Evolutionary conservation across 2,113 vertebrate species (phyloP).

Genomic region (Neodontobutis hainanensis): DNA sequence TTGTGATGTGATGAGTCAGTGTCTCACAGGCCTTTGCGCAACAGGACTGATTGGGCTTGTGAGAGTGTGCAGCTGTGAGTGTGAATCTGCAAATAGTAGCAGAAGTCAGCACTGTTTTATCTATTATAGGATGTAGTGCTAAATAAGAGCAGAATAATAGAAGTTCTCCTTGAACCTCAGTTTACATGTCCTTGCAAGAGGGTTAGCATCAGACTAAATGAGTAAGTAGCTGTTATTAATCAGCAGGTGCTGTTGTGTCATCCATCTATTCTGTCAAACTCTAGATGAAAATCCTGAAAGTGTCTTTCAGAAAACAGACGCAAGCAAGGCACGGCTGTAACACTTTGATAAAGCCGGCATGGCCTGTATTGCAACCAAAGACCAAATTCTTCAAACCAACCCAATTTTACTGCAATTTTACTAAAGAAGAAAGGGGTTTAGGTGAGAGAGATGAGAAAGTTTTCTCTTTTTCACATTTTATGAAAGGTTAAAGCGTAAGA

Average conservation of each 20-base stretch:
- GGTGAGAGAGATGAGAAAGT: conserved; percentile 14
- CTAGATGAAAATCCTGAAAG: conserved; percentile 15
- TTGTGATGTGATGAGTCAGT: conserved; percentile 40
- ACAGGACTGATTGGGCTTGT: conserved; percentile 6
- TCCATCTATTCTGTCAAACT: conserved; percentile 21
- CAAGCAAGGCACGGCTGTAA: conserved; percentile 42
- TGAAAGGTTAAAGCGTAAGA: neutral
- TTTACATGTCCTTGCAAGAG: neutral
- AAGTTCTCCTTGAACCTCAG: neutral
- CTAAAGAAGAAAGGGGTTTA: conserved; percentile 28
- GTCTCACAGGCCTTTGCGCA: conserved; percentile 21
- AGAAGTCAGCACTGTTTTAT: conserved; percentile 17
- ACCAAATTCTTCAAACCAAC: conserved; percentile 23
- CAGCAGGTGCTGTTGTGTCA: neutral
- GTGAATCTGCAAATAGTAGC: conserved; percentile 4
- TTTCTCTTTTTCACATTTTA: conserved; percentile 8
- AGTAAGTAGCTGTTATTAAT: conserved; percentile 46
- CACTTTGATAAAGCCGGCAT: conserved; percentile 56
- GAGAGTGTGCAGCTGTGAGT: conserved; percentile 11
- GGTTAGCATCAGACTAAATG: conserved; percentile 17
- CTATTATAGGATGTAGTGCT: conserved; percentile 4
- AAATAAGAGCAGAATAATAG: conserved; percentile 10
- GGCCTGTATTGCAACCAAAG: conserved; percentile 12
- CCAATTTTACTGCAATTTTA: conserved; percentile 14
- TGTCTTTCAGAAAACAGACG: neutral